These are phyloP conservation scores for Pelecanus crispus DNA, from an alignment of 2,113 vertebrate genomes.

Conservation along the genomic window DNA sequence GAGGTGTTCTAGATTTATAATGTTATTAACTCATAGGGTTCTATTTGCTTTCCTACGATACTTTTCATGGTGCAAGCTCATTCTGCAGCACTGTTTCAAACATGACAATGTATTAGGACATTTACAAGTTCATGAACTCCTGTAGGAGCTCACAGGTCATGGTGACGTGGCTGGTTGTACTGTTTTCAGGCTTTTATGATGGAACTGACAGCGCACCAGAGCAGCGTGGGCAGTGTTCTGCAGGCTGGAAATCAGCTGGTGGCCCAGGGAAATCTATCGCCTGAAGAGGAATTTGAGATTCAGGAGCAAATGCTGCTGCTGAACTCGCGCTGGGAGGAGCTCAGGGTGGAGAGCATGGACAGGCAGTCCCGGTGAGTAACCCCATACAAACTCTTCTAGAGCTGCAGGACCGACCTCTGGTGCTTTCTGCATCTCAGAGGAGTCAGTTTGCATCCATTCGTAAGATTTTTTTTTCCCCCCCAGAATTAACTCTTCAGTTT, in stretches of 20 bases:
- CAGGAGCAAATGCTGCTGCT: conserved; percentile 94
- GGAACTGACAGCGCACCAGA: conserved; percentile 95
- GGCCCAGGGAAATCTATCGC: conserved; percentile 85
- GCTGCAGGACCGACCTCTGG: background rate
- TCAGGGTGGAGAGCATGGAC: conserved; percentile 95
- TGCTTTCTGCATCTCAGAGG: background rate
- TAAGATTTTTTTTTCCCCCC: background rate
- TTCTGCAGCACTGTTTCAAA: background rate
- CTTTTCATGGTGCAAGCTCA: background rate
- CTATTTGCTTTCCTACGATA: background rate
- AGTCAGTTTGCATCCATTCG: background rate
- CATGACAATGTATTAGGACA: background rate
- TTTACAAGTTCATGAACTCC: background rate
- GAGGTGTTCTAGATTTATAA: background rate
- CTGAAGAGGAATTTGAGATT: conserved; percentile 95
- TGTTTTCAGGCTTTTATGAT: conserved; percentile 89
- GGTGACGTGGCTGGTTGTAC: background rate
- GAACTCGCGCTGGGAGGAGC: conserved; percentile 92
- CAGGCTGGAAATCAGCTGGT: conserved; percentile 94
- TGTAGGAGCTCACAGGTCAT: background rate
- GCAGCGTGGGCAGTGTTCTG: conserved; percentile 92
- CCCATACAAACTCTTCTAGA: background rate
- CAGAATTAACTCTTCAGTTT: background rate
- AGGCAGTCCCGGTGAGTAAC: conserved; percentile 87
- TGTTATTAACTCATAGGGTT: background rate